Base-by-base conservation (phyloP, 2,113 vertebrate genomes). In the Megaceryle torquata region DNA sequence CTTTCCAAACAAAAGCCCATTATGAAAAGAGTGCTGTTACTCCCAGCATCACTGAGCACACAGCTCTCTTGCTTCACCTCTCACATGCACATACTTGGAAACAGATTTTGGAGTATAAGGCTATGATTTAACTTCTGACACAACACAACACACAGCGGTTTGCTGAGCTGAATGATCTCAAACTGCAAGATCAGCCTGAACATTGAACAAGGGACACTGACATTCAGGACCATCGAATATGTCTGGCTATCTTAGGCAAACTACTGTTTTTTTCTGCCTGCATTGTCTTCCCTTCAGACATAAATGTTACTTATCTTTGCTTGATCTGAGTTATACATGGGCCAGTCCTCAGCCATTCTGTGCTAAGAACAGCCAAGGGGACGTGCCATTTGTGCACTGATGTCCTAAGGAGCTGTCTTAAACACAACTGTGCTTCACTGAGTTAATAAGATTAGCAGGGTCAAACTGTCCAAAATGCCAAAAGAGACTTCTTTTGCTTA, bases 1-100 rank as follows among this genome's bases (percentile, higher is more conserved):
- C 83, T 61, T 93, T 92, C 77, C 91, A 87, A 95, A 93, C 19
- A 84, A 85, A 90, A 75, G 26, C 65, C 41, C 21, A 28, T 41
- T 84, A 31, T 56, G 74, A 59, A 84, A 70, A 63, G 78, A 48
- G 24, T 31, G 53, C 56, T 68, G 51, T 20, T 84, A 43, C 69
- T 29, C 12, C 20, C 80, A 69, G 43, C 70, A 41, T 28, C 53
- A 18, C n/a, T 33, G 13, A 91, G 24, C 2, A 1, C n/a, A 63
- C 37, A 21, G 60, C 28, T 78, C 65, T 65, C 28, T 57, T 46
- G 28, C 80, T 44, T 37, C 31, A 56, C 16, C 65, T 85, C 79
- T 76, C n/a, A 44, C 6, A 63, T 22, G 48, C 10, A 21, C 1
- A 13, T 70, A 77, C 48, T 77, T 87, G 94, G 89, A 72, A 77